These are phyloP conservation scores for Oedothorax gibbosus DNA, from an alignment of 1,140 invertebrate species.

Conservation along the genomic window DNA sequence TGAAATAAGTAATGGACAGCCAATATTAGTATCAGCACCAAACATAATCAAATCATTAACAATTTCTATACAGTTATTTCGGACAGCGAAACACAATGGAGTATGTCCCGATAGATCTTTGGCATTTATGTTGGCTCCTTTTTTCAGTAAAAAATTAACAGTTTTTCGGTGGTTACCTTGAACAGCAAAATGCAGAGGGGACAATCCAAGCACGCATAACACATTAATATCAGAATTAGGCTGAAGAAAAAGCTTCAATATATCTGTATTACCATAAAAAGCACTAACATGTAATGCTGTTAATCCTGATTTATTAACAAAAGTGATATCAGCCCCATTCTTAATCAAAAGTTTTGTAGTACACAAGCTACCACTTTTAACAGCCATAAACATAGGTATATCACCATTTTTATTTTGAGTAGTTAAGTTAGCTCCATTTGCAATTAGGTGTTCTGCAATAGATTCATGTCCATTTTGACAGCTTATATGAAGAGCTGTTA, in stretches of 20 bases:
- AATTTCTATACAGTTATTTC: neutral
- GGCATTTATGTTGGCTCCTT: conserved; percentile 5
- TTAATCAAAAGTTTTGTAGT: neutral
- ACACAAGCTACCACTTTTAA: neutral
- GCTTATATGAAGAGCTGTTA: neutral
- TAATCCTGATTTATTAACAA: neutral
- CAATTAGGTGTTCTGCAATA: neutral
- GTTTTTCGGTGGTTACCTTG: neutral
- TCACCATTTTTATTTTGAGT: neutral
- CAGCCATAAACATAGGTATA: neutral
- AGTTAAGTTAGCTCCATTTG: neutral
- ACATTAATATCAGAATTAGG: neutral
- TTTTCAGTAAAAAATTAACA: neutral
- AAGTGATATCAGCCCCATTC: neutral
- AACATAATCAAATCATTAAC: neutral
- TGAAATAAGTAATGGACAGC: neutral
- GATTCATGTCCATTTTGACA: neutral
- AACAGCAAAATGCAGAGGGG: conserved; percentile 2
- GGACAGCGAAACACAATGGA: neutral
- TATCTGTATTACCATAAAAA: neutral
- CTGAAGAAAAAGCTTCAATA: neutral
- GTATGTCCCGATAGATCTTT: neutral
- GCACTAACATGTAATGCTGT: too few relatives aligned
- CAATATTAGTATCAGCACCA: too few relatives aligned
- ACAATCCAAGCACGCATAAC: neutral